Evolutionary conservation across 2,888 invertebrate genomes (phyloP).

Genomic region (Cephus nigrinus): DNA sequence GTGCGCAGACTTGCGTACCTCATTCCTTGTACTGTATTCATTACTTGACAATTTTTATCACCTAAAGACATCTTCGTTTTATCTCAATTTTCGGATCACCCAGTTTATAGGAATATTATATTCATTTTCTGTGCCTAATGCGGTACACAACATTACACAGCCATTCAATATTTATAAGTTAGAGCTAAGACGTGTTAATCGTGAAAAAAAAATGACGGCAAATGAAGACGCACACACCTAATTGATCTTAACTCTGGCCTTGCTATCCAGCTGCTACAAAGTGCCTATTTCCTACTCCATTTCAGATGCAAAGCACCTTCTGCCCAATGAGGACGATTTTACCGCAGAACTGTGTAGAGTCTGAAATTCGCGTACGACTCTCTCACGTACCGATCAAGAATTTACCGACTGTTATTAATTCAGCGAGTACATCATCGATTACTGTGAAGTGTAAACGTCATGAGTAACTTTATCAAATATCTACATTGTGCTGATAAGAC

Average conservation of each 20-base stretch:
- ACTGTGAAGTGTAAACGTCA: constrained; percentile 9
- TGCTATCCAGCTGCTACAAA: constrained; percentile 26
- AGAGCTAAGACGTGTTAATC: not conserved
- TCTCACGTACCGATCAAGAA: not conserved
- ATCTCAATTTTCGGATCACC: not conserved
- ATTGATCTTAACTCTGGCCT: constrained; percentile 24
- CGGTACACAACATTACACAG: not conserved
- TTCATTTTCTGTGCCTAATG: not conserved
- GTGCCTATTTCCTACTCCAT: constrained; percentile 57
- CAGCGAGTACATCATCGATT: constrained; percentile 15
- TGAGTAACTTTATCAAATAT: constrained; percentile 27
- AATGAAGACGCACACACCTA: constrained; percentile 6
- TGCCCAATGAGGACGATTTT: constrained; percentile 30
- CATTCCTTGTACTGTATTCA: not conserved
- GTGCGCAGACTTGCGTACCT: not conserved
- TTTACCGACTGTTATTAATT: constrained; percentile 5
- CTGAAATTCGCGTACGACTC: constrained; percentile 16
- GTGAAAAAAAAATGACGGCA: not conserved
- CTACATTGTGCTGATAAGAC: constrained; percentile 53
- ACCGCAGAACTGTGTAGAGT: constrained; percentile 35
- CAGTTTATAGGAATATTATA: not conserved
- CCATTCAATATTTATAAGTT: not conserved
- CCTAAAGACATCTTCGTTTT: not conserved
- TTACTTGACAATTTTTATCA: not conserved
- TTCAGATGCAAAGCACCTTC: constrained; percentile 54